Evolutionary conservation across 2,113 vertebrate species (phyloP).

Genomic region (Mus spicilegus): DNA sequence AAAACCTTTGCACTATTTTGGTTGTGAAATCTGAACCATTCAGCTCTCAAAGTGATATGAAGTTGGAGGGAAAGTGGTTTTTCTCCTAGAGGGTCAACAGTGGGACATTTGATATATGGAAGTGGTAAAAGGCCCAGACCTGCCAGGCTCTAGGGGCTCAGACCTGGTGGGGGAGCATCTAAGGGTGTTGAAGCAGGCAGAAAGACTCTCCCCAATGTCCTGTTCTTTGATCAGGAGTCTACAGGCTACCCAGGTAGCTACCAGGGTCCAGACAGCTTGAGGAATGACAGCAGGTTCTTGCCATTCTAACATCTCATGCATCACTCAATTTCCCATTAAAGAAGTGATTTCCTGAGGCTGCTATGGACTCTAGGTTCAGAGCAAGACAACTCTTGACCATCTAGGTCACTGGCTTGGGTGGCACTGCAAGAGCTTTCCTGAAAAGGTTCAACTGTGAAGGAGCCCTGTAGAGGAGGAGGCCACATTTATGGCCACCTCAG

Average conservation of each 20-base stretch:
- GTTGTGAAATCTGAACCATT: background rate
- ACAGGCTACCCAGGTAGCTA: background rate
- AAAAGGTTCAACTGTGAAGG: background rate
- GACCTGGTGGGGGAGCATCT: background rate
- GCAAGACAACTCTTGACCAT: background rate
- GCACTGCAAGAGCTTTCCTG: background rate
- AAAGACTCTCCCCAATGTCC: background rate
- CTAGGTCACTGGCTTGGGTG: background rate
- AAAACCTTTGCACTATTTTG: background rate
- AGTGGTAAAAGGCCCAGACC: background rate
- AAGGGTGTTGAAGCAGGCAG: background rate
- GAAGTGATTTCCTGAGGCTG: background rate
- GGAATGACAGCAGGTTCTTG: slow-evolving; percentile 1
- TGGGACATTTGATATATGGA: background rate
- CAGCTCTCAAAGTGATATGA: background rate
- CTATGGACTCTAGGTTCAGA: background rate
- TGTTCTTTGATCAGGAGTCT: background rate
- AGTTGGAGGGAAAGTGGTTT: background rate
- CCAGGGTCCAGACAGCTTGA: background rate
- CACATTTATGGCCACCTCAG: background rate
- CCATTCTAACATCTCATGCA: background rate
- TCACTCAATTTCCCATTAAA: background rate
- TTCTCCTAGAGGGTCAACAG: background rate
- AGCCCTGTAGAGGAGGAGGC: background rate
- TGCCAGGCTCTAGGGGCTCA: background rate